phyloP scores from a whole-genome alignment of 2,113 vertebrate species.

The Brienomyrus longianalis region DNA sequence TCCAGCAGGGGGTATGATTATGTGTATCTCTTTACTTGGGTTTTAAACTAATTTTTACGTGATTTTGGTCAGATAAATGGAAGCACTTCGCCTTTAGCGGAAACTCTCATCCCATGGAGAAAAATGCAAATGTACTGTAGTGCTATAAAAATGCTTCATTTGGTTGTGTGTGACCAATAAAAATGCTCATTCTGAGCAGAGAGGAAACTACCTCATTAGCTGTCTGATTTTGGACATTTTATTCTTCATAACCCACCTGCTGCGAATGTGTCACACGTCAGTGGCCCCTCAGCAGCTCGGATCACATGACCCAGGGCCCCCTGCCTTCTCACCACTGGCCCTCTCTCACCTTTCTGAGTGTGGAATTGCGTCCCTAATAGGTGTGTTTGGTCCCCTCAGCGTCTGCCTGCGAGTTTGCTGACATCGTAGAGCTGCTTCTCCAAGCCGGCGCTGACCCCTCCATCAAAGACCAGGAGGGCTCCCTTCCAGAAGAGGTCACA shows the following conservation, averaged over 20 bases:
- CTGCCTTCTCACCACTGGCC: neutral
- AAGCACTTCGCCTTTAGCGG: neutral
- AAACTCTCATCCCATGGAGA: neutral
- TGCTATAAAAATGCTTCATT: neutral
- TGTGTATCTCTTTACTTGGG: neutral
- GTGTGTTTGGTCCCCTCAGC: constrained; percentile 52
- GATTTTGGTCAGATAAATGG: neutral
- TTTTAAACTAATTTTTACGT: neutral
- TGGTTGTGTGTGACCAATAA: neutral
- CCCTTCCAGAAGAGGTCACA: constrained; percentile 84
- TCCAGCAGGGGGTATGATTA: neutral
- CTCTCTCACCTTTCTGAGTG: neutral
- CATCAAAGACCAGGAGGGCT: constrained; percentile 85
- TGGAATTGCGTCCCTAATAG: neutral
- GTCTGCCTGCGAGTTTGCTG: constrained; percentile 87
- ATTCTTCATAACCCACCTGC: neutral
- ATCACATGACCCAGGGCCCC: neutral
- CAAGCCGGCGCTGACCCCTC: constrained; percentile 74
- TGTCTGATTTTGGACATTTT: neutral
- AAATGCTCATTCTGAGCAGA: neutral
- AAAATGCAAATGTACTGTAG: neutral
- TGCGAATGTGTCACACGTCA: neutral
- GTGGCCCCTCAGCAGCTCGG: neutral
- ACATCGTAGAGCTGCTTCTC: constrained; percentile 87
- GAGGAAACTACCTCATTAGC: neutral